Evolutionary conservation across 2,113 vertebrate species (phyloP), one percentile per base, ranked within the genome.

Genomic region (Epinephelus lanceolatus): DNA sequence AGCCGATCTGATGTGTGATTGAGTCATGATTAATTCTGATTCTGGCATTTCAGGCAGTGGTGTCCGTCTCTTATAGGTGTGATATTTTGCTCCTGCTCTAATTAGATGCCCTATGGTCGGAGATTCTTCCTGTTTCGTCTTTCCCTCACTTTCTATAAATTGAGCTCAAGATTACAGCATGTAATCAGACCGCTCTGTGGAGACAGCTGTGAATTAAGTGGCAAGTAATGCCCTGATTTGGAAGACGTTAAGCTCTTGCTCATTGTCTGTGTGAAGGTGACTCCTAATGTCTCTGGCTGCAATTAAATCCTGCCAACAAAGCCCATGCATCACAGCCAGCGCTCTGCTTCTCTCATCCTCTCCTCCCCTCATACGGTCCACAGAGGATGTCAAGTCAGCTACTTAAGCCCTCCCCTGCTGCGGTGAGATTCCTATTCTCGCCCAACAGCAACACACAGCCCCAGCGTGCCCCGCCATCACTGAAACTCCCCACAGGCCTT

Each of bases 221-320:
- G 69, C 55, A 57, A 73, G 33, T 71, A 88, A 83, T 85, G 67
- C 70, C 69, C 56, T 71, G 83, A 88, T 91, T 88, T 85, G 67
- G 71, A 81, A 40, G 74, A 81, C 27, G 30, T 80, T 80, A 86
- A 91, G 77, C 84, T 80, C 68, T 68, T 45, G 60, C 71, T 85
- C 72, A 76, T 90, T 88, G 87, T 89, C 60, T 80, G 51, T 52
- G 60, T 92, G 77, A 92, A 93, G 86, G 88, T 91, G 92, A 91
- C 90, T 86, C 68, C 47, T 51, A 52, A 76, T 76, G 61, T 91
- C 71, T 84, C 71, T 72, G 51, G 71, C 76, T 86, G 59, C 68
- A 73, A 66, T 87, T 83, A 91, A 88, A 91, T 89, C 84, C 88
- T 51, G 23, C 69, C 73, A 82, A 75, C 80, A 89, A 83, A 88